phyloP scores from a whole-genome alignment of 2,888 invertebrate species.

The Zygogramma bicolorata region DNA sequence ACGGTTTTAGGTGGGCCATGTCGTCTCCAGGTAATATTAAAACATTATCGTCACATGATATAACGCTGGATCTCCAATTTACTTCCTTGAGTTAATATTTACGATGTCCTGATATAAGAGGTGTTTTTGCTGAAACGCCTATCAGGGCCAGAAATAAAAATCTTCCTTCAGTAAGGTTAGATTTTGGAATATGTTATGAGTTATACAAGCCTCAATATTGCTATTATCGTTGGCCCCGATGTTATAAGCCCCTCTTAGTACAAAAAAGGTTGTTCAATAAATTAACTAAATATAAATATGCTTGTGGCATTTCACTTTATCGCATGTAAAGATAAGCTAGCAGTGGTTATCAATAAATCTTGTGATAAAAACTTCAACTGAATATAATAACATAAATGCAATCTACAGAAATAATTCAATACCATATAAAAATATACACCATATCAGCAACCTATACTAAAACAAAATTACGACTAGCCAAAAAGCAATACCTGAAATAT shows the following conservation, averaged over 20 bases:
- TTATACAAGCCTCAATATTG: background rate
- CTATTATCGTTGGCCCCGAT: background rate
- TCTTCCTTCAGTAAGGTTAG: background rate
- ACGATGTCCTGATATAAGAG: too few species aligned
- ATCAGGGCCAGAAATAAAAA: background rate
- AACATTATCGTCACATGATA: too few species aligned
- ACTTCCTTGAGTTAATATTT: too few species aligned
- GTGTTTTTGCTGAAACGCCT: too few species aligned
- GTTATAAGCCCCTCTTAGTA: background rate
- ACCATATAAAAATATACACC: conserved; percentile 44
- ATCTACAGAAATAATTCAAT: conserved; percentile 29
- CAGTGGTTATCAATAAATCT: background rate
- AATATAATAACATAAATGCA: conserved; percentile 17
- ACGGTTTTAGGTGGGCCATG: too few species aligned
- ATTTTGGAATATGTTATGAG: background rate
- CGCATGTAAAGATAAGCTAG: background rate
- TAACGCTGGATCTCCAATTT: too few species aligned
- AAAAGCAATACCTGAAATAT: conserved; percentile 40
- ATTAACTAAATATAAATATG: background rate
- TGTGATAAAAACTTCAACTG: background rate
- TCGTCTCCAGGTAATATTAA: too few species aligned
- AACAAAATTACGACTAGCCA: conserved; percentile 54
- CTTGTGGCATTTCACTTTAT: background rate
- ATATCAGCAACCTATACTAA: conserved; percentile 38
- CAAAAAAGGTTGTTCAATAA: background rate